phyloP scores from a whole-genome alignment of 2,113 vertebrate species.

The Anseranas semipalmata region DNA sequence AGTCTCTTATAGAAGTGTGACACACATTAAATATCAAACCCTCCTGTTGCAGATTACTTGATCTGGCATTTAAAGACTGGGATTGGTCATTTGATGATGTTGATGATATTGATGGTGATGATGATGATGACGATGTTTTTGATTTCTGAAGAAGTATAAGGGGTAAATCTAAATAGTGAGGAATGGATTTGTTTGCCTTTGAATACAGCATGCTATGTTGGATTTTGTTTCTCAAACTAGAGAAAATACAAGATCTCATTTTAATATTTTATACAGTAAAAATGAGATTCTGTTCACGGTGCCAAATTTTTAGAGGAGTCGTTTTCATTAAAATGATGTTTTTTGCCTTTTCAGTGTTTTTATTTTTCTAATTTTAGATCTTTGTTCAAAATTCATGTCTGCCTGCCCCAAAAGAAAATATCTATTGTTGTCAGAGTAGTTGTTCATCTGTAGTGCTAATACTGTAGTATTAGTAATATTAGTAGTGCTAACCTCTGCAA shows the following conservation, averaged over 20 bases:
- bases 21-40: constrained; percentile 70
- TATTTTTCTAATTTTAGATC: constrained; percentile 15
- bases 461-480: neutral
- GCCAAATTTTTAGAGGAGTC: neutral
- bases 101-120: constrained; percentile 89
- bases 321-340: neutral
- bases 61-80: constrained; percentile 93
- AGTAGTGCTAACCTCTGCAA: neutral
- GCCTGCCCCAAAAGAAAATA: neutral
- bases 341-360: neutral
- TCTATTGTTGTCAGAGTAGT: neutral
- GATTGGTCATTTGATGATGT: constrained; percentile 95
- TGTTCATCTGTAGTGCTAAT: neutral
- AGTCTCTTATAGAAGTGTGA: neutral
- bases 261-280: constrained; percentile 40
- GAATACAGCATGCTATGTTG: constrained; percentile 77
- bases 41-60: constrained; percentile 92
- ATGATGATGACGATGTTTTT: constrained; percentile 91
- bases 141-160: constrained; percentile 90
- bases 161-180: constrained; percentile 77
- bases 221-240: constrained; percentile 55
- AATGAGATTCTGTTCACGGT: constrained; percentile 58
- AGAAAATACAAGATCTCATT: constrained; percentile 61
- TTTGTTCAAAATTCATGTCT: constrained; percentile 55
- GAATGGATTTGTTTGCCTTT: constrained; percentile 70